Conservation (phyloP, 2,888 invertebrate genomes). For the Dolichomitus sp. region DNA sequence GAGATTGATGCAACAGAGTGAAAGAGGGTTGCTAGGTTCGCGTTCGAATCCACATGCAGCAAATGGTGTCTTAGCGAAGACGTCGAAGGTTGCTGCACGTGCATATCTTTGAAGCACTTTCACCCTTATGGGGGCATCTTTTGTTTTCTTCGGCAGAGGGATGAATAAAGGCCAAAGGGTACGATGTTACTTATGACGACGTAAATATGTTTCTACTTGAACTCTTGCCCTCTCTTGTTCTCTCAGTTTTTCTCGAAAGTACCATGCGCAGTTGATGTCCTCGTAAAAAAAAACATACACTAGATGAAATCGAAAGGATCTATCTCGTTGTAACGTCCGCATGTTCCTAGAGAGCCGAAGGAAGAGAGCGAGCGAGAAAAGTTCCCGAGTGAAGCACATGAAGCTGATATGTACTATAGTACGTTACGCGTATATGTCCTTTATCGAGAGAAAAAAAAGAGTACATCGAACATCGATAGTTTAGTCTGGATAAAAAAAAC, state of each 20-base stretch:
- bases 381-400: not conserved
- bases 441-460: not conserved
- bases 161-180: not conserved
- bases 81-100: not conserved
- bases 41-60: not conserved
- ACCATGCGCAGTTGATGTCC: slow-evolving; percentile 17
- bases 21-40: not conserved
- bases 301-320: slow-evolving; percentile 27
- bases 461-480: not conserved
- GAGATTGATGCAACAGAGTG: not conserved
- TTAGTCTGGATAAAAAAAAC: not conserved
- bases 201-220: not conserved
- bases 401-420: not conserved
- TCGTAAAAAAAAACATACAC: slow-evolving; percentile 43
- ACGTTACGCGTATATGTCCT: not conserved
- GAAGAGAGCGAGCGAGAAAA: not conserved
- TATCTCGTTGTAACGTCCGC: slow-evolving; percentile 12
- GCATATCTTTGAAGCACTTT: not conserved
- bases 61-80: not conserved
- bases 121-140: not conserved
- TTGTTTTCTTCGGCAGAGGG: not conserved
- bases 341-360: not conserved
- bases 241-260: not conserved
- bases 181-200: not conserved
- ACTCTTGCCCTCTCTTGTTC: not conserved